Percentiles rank a stretch among this genome's conserved stretches.
Evolutionary conservation across 2,888 invertebrate species (phyloP).

Genomic region (Leucozona laternaria): DNA sequence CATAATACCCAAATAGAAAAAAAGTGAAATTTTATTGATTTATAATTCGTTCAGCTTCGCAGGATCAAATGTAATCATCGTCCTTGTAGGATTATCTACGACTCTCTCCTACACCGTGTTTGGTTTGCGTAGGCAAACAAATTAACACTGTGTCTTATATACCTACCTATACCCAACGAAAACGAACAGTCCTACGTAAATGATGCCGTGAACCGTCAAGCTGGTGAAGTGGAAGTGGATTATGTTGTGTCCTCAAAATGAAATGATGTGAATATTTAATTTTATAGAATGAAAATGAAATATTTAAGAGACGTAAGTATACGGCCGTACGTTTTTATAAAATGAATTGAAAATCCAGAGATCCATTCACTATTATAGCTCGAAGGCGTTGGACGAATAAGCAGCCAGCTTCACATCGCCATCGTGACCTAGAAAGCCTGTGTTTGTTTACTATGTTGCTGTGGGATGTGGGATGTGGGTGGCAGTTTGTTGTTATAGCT

Average conservation of each 20-base stretch:
- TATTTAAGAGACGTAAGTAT: slow-evolving; percentile 11
- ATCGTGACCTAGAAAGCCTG: not conserved
- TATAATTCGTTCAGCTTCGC: slow-evolving; percentile 10
- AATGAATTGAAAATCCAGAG: not conserved
- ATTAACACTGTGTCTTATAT: slow-evolving; percentile 22
- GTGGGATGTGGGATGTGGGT: too few relatives aligned
- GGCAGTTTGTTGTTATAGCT: not conserved
- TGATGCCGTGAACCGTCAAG: slow-evolving; percentile 3
- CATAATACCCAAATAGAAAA: not conserved
- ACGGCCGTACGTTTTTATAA: not conserved
- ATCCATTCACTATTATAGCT: not conserved
- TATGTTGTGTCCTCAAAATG: slow-evolving; percentile 18
- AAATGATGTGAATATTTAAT: slow-evolving; percentile 19
- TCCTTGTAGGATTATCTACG: not conserved
- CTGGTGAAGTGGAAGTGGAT: not conserved
- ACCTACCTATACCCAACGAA: not conserved
- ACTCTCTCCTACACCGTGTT: not conserved
- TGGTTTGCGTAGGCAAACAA: slow-evolving; percentile 7
- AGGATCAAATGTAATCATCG: slow-evolving; percentile 12
- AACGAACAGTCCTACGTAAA: not conserved
- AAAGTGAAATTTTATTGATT: not conserved
- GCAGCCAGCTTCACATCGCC: too few relatives aligned
- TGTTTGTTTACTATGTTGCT: not conserved
- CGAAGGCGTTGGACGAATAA: slow-evolving; percentile 6
- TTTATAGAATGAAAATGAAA: slow-evolving; percentile 15